phyloP scores from a whole-genome alignment of 2,797 vertebrate species.

The Rhincodon typus region DNA sequence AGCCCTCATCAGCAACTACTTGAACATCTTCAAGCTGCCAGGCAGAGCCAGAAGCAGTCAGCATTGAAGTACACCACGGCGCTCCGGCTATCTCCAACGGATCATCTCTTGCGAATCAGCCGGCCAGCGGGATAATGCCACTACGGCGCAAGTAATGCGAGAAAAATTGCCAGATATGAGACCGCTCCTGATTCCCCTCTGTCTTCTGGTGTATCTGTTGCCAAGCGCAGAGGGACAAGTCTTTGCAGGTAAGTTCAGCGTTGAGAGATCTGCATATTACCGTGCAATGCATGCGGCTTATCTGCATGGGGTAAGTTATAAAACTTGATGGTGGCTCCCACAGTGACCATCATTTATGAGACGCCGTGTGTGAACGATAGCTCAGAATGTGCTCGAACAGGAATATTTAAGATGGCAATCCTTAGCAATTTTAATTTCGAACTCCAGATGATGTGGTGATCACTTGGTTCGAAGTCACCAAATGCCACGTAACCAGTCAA shows the following conservation, averaged over 20 bases:
- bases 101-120: conserved; percentile 3
- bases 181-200: background rate
- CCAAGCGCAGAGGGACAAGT: background rate
- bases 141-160: background rate
- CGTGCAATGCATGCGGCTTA: background rate
- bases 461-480: background rate
- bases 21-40: conserved; percentile 19
- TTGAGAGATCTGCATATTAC: background rate
- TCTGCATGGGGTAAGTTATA: background rate
- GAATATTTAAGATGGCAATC: background rate
- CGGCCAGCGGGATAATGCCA: background rate
- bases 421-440: background rate
- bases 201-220: background rate
- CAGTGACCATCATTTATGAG: background rate
- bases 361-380: too few species aligned
- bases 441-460: too few species aligned
- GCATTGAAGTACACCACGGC: background rate
- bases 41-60: conserved; percentile 17
- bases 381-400: background rate
- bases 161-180: background rate
- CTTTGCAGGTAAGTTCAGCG: conserved; percentile 25
- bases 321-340: background rate
- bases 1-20: conserved; percentile 17
- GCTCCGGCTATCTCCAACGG: background rate
- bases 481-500: background rate